Conservation (phyloP, 2,113 vertebrate genomes). For the Eonycteris spelaea region DNA sequence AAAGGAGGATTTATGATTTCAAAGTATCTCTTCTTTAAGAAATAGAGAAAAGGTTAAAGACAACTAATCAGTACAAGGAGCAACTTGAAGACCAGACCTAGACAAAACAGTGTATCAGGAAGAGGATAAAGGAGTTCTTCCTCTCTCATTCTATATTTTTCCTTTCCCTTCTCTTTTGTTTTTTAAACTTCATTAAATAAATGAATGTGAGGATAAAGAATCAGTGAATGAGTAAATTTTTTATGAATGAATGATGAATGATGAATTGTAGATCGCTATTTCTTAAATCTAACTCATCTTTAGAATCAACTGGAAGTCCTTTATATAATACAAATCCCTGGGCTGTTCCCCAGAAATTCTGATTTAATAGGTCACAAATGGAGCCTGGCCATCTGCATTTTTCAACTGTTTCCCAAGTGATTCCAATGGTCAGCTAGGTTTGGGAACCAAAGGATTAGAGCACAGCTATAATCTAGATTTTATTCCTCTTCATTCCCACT, state of each 20-base stretch:
- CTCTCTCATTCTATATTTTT: background rate
- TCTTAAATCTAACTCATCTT: background rate
- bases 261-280: background rate
- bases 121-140: background rate
- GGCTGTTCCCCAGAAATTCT: background rate
- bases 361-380: background rate
- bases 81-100: background rate
- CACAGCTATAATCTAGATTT: background rate
- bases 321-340: background rate
- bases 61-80: background rate
- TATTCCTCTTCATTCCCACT: background rate
- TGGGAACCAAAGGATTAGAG: background rate
- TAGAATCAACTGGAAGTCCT: background rate
- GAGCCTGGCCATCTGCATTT: background rate
- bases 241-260: constrained; percentile 21
- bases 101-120: background rate
- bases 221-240: background rate
- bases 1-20: background rate
- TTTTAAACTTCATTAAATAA: background rate
- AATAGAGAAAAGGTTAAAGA: background rate
- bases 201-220: background rate
- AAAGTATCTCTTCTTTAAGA: background rate
- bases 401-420: background rate
- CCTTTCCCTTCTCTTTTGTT: background rate
- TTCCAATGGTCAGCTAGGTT: background rate